Evolutionary conservation across 2,113 vertebrate species (phyloP), one percentile per base, ranked within the genome.

Genomic region (Nanorana parkeri): DNA sequence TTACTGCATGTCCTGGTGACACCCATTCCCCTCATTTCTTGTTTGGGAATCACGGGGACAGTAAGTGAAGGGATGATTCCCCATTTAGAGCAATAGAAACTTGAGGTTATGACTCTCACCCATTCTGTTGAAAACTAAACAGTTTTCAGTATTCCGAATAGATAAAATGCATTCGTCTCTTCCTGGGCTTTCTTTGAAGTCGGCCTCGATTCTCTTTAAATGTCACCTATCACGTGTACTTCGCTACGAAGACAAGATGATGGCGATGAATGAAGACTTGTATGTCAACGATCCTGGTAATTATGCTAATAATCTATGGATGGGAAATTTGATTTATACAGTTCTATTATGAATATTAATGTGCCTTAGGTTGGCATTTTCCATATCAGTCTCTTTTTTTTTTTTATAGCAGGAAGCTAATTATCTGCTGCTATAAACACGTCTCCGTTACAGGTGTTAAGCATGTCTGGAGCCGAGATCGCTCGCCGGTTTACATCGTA

Each of bases 281-380:
- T 72, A 36, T 28, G 61, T 36, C 76, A 75, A 17, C 23, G 76
- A 21, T 24, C 0, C 19, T 51, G 54, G 26, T 77, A 83, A 80
- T 69, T 24, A 67, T 20, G 61, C 28, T 77, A 61, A 80, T 66
- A 26, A 3, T 28, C 52, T 36, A 29, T 0, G 0, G n/a, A 47
- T 56, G 51, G 11, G 23, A 63, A 66, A 65, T 55, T 73, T 60
- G 61, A 74, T 79, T 68, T 79, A 58, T 36, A 8, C 24, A 13
- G 3, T 2, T 60, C 41, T 20, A 32, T 29, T 36, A 36, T 56
- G 54, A 66, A 28, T 66, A 55, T 73, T 82, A 64, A 65, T 60
- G 21, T 56, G 3, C 7, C 4, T 51, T 52, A 17, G 3, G 52
- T 15, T 21, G 28, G 73, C 55, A 75, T 36, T 75, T 75, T 71